phyloP scores from a whole-genome alignment of 1,140 invertebrate species.

The Leucophenga varia region DNA sequence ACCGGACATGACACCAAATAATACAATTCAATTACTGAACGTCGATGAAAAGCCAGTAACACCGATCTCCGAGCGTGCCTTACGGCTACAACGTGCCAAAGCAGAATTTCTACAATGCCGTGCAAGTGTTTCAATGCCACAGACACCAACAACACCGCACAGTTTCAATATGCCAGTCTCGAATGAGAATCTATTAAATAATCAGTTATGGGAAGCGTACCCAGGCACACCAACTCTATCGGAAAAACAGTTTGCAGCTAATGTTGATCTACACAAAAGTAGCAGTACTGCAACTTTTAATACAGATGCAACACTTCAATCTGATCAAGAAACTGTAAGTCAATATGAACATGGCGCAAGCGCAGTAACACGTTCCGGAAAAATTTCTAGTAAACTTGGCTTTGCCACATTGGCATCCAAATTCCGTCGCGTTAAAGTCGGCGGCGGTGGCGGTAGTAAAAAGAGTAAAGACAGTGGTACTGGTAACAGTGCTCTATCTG shows the following conservation, averaged over 20 bases:
- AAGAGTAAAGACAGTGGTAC: constrained; percentile 38
- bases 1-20: not conserved
- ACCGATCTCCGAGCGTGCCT: constrained; percentile 57
- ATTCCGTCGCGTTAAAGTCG: constrained; percentile 55
- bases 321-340: constrained; percentile 43
- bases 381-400: constrained; percentile 59
- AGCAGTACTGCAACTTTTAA: constrained; percentile 71
- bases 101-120: constrained; percentile 62
- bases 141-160: constrained; percentile 31
- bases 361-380: constrained; percentile 37
- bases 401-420: constrained; percentile 67
- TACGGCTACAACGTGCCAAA: constrained; percentile 64
- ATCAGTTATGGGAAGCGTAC: too few relatives aligned
- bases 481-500: constrained; percentile 34
- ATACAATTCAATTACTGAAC: not conserved
- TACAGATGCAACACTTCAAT: constrained; percentile 14
- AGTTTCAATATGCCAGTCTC: constrained; percentile 42
- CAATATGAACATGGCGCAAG: constrained; percentile 27
- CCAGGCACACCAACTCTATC: too few relatives aligned
- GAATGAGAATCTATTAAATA: too few relatives aligned
- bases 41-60: constrained; percentile 36
- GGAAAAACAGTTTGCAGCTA: too few relatives aligned
- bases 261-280: constrained; percentile 63
- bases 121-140: constrained; percentile 24
- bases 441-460: too few relatives aligned